Evolutionary conservation across 2,113 vertebrate species (phyloP).

Genomic region (Siniperca knerii): DNA sequence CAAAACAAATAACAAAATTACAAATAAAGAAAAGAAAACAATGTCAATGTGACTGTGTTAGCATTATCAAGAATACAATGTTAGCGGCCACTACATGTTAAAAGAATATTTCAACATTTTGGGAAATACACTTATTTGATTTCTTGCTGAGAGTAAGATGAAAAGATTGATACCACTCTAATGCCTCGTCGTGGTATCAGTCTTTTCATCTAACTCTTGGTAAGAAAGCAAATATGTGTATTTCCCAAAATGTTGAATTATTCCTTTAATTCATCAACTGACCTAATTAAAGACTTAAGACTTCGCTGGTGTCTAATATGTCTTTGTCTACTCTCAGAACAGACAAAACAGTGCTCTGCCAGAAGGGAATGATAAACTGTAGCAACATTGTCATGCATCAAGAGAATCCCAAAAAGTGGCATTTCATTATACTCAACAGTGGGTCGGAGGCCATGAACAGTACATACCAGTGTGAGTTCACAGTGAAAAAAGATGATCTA

Average conservation of each 20-base stretch:
- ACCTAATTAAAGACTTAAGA: background rate
- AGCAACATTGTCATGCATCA: background rate
- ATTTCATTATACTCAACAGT: slow-evolving; percentile 37
- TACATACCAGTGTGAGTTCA: slow-evolving; percentile 49
- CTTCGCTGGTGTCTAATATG: background rate
- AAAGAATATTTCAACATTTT: too few species aligned
- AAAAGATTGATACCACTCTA: too few species aligned
- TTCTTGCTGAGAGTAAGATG: too few species aligned
- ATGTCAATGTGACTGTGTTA: too few species aligned
- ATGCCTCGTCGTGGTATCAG: background rate
- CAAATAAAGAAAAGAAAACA: too few species aligned
- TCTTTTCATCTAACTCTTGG: background rate
- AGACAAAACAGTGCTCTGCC: background rate
- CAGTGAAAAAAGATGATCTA: accelerated
- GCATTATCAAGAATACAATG: too few species aligned
- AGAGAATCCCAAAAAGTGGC: background rate
- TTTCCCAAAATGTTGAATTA: background rate
- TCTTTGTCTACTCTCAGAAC: slow-evolving; percentile 12
- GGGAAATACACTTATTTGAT: too few species aligned
- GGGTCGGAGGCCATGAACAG: background rate
- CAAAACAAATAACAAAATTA: too few species aligned
- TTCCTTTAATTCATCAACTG: too few species aligned
- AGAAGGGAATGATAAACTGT: background rate
- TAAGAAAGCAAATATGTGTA: background rate
- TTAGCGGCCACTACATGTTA: too few species aligned